phyloP scores from a whole-genome alignment of 2,888 invertebrate genomes.

The Stenodera caucasica region DNA sequence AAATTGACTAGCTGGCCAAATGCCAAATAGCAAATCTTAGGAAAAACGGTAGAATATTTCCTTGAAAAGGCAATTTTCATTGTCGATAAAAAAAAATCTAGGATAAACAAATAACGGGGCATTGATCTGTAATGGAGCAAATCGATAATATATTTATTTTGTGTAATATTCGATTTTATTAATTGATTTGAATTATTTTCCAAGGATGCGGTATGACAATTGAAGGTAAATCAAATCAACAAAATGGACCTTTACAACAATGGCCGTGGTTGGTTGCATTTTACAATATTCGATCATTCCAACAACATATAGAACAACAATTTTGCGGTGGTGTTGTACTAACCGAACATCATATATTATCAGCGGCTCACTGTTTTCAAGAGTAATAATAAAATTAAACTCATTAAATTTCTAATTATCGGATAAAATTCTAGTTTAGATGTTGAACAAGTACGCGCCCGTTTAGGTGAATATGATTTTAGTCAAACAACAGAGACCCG shows the following conservation, averaged over 20 bases:
- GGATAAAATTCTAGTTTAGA: conserved; percentile 56
- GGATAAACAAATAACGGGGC: no score
- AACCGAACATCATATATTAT: conserved; percentile 76
- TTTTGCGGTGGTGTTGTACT: conserved; percentile 83
- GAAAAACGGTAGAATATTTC: no score
- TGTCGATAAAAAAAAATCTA: no score
- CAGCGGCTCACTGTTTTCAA: conserved; percentile 74
- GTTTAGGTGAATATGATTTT: conserved; percentile 84
- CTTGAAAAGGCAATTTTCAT: no score
- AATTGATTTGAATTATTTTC: conserved; percentile 15
- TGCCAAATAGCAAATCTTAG: no score
- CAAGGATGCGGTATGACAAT: conserved; percentile 50
- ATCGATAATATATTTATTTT: no score
- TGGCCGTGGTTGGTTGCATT: conserved; percentile 89
- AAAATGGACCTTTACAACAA: conserved; percentile 54
- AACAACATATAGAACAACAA: conserved; percentile 56
- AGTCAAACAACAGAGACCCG: conserved; percentile 67
- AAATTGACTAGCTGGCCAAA: no score
- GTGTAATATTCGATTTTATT: no score
- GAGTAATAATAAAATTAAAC: conserved; percentile 53
- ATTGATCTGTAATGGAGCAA: no score
- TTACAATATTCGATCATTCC: conserved; percentile 58
- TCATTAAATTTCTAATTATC: not conserved
- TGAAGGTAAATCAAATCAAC: conserved; percentile 36
- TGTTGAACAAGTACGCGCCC: conserved; percentile 65